phyloP scores from a whole-genome alignment of 2,113 vertebrate species.

The Cyrtonyx montezumae region DNA sequence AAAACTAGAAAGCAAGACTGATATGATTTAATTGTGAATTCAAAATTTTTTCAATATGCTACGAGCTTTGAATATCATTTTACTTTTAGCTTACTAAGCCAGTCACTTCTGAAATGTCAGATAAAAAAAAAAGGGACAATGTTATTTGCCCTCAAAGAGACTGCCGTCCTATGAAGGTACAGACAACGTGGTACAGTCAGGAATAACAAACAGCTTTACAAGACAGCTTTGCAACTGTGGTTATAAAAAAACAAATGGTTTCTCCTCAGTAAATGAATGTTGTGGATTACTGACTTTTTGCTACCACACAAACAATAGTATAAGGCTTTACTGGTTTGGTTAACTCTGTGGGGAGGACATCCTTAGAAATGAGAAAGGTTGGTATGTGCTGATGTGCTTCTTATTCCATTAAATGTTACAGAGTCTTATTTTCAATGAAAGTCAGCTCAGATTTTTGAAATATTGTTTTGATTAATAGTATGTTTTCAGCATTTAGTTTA shows the following conservation, averaged over 20 bases:
- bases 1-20: background rate
- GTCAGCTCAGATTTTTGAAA: background rate
- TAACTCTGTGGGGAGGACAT: background rate
- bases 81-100: background rate
- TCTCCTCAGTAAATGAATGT: conserved; percentile 34
- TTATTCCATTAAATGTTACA: background rate
- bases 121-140: background rate
- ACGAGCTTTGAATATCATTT: background rate
- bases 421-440: background rate
- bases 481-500: background rate
- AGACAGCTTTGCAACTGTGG: background rate
- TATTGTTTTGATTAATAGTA: background rate
- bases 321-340: background rate
- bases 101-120: background rate
- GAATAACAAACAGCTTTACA: conserved; percentile 16
- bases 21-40: background rate
- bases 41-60: background rate
- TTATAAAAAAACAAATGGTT: background rate
- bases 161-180: background rate
- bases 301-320: background rate
- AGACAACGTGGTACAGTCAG: background rate
- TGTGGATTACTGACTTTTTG: conserved; percentile 2
- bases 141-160: conserved; percentile 21
- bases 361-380: background rate
- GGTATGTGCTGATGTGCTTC: background rate